phyloP scores from a whole-genome alignment of 2,888 invertebrate genomes.

The Drosophila buzzatii region DNA sequence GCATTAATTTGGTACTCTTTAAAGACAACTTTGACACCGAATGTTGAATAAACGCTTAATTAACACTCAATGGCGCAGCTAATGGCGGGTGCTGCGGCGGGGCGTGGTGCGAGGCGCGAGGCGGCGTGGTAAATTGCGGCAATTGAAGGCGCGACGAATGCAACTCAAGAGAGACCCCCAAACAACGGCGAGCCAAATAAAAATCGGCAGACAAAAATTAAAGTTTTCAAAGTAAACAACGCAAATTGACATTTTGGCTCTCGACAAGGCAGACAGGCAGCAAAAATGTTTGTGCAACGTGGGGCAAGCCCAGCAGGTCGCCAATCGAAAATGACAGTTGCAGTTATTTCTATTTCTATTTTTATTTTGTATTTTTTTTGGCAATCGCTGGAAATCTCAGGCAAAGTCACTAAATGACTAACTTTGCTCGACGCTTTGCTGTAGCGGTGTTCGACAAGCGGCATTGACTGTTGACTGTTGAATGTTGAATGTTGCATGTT shows the following conservation, averaged over 20 bases:
- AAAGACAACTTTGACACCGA: constrained; percentile 77
- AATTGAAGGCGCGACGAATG: constrained; percentile 81
- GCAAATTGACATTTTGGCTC: constrained; percentile 78
- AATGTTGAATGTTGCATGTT: constrained; percentile 42
- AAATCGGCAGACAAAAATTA: constrained; percentile 64
- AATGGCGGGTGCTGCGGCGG: constrained; percentile 42
- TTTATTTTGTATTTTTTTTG: constrained; percentile 30
- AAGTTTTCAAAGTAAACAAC: constrained; percentile 78
- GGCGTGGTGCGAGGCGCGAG: background rate
- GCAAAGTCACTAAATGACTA: constrained; percentile 70
- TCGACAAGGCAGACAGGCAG: constrained; percentile 57
- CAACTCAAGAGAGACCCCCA: constrained; percentile 55
- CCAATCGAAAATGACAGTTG: constrained; percentile 82
- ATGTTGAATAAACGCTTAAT: constrained; percentile 80
- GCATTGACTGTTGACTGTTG: constrained; percentile 61
- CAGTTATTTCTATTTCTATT: constrained; percentile 57
- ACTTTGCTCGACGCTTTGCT: constrained; percentile 61
- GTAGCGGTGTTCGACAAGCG: constrained; percentile 56
- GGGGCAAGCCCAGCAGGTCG: constrained; percentile 80
- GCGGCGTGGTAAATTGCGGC: constrained; percentile 62
- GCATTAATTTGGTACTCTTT: constrained; percentile 78
- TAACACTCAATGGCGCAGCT: constrained; percentile 76
- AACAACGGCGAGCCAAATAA: constrained; percentile 22
- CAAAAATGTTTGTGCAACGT: constrained; percentile 57
- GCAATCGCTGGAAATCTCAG: constrained; percentile 45